Evolutionary conservation across 2,888 invertebrate species (phyloP).

Genomic region (Pyrocoelia pectoralis): DNA sequence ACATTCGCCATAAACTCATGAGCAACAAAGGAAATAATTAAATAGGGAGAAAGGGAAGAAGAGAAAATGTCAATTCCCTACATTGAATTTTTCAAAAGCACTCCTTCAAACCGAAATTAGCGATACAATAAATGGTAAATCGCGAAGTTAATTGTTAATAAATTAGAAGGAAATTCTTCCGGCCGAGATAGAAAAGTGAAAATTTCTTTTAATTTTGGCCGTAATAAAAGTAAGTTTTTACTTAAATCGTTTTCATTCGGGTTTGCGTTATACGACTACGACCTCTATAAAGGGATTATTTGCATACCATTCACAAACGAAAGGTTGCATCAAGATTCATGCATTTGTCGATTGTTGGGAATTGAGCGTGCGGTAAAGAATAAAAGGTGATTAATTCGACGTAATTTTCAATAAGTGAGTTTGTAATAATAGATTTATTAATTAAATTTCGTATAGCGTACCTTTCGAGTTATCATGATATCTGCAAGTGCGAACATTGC

Average conservation of each 20-base stretch:
- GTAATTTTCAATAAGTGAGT: slow-evolving; percentile 6
- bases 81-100: no score
- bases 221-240: neutral
- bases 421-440: slow-evolving; percentile 21
- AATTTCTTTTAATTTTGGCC: neutral
- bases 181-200: neutral
- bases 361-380: no score
- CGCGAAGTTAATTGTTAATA: neutral
- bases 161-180: neutral
- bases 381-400: no score
- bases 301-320: neutral
- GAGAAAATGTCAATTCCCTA: no score
- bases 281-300: slow-evolving; percentile 1
- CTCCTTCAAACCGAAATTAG: no score
- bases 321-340: slow-evolving; percentile 1
- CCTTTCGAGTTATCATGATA: slow-evolving; percentile 34
- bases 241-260: neutral
- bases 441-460: slow-evolving; percentile 26
- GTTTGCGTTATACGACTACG: slow-evolving; percentile 1
- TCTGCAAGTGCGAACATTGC: slow-evolving; percentile 54
- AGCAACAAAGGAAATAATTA: no score
- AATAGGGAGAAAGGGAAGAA: no score
- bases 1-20: no score
- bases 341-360: neutral
- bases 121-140: neutral